Percentiles rank a stretch among this genome's conserved stretches.
Evolutionary conservation across 53 echinoderm and acorn worm species (phyloP).

Genomic region (Mesocentrotus franciscanus): DNA sequence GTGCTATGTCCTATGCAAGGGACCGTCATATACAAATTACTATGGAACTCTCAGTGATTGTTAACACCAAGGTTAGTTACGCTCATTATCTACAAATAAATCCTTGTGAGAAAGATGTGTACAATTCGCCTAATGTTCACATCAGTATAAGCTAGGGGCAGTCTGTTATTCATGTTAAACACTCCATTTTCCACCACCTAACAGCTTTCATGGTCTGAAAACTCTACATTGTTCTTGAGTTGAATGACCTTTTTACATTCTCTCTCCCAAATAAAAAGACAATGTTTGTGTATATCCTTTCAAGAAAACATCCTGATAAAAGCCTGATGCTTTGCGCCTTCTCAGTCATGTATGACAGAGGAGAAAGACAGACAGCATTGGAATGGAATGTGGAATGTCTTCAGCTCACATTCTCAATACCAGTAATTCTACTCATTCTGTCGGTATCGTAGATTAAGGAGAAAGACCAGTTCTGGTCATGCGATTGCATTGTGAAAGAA

Average conservation of each 20-base stretch:
- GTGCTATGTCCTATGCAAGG: not conserved
- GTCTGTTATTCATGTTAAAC: not conserved
- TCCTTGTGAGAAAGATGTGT: not conserved
- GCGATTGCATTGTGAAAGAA: too few species aligned
- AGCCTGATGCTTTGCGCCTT: not conserved
- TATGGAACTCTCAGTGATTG: not conserved
- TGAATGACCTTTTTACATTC: constrained; percentile 3
- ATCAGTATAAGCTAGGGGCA: not conserved
- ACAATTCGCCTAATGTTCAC: not conserved
- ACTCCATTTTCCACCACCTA: not conserved
- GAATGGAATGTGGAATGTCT: not conserved
- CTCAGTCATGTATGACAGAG: constrained; percentile 2
- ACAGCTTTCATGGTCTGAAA: not conserved
- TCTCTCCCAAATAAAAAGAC: not conserved
- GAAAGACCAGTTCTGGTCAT: too few species aligned
- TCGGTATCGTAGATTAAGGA: too few species aligned
- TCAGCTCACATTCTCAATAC: not conserved
- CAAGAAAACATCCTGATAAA: constrained; percentile 38
- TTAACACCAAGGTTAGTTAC: not conserved
- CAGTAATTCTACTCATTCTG: too few species aligned
- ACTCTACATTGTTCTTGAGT: not conserved
- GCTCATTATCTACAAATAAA: not conserved
- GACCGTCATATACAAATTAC: not conserved
- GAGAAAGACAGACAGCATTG: not conserved
- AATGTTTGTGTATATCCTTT: not conserved